Conservation (phyloP, 2,888 invertebrate species). For the Xestia ashworthii region DNA sequence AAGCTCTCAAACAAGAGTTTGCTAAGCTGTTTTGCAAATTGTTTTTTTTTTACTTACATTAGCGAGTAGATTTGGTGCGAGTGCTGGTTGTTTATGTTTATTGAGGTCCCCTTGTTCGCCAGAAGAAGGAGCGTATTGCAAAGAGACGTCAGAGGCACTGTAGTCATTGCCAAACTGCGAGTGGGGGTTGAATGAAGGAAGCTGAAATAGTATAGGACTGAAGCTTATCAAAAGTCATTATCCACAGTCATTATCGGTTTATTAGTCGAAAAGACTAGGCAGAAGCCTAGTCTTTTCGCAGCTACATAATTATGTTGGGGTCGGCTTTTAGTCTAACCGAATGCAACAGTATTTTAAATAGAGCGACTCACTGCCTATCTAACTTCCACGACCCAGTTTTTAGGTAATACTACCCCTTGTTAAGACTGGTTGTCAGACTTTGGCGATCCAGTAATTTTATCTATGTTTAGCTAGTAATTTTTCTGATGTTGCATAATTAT, state of each 20-base stretch:
- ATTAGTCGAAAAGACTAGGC: no score
- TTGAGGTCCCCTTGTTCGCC: not conserved
- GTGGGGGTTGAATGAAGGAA: not conserved
- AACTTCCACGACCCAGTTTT: not conserved
- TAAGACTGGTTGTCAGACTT: not conserved
- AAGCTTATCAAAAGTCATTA: not conserved
- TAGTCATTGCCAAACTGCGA: constrained; percentile 30
- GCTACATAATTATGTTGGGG: not conserved
- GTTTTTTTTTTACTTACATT: constrained; percentile 15
- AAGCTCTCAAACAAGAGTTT: not conserved
- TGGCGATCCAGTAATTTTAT: not conserved
- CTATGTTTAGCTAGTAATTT: not conserved
- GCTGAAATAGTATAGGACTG: constrained; percentile 13
- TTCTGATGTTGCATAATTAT: not conserved
- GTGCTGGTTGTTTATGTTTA: not conserved
- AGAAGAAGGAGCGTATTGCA: constrained; percentile 29
- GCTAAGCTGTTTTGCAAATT: not conserved
- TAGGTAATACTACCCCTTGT: not conserved
- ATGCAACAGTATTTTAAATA: not conserved
- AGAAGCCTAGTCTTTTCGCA: not conserved
- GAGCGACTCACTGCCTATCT: no score
- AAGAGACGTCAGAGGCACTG: constrained; percentile 28
- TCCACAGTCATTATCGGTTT: not conserved
- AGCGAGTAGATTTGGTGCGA: constrained; percentile 8
- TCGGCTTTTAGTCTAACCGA: not conserved